Conservation (phyloP, 2,797 vertebrate species). For the Eurystomus glaucurus region DNA sequence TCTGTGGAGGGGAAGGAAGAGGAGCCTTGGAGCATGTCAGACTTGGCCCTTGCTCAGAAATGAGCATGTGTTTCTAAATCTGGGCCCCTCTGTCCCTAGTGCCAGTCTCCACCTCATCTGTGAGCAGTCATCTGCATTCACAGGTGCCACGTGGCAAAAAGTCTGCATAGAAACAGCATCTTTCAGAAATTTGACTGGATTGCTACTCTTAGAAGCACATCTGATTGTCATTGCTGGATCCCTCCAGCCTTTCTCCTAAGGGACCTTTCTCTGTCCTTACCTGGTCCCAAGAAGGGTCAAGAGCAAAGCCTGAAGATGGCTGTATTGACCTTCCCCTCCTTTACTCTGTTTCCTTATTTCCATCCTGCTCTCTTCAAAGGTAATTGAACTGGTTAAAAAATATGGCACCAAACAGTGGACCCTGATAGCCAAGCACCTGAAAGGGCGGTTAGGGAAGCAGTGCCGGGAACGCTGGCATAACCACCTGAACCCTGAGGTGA, state of each 20-base stretch:
- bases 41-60: neutral
- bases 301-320: neutral
- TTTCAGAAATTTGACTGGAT: neutral
- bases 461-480: slow-evolving; percentile 99
- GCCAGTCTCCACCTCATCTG: neutral
- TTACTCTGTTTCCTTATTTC: neutral
- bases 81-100: neutral
- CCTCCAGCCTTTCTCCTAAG: neutral
- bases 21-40: neutral
- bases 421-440: slow-evolving; percentile 95
- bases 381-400: slow-evolving; percentile 95
- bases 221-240: neutral
- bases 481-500: slow-evolving; percentile 97
- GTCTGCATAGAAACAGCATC: neutral
- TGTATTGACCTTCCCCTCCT: neutral
- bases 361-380: slow-evolving; percentile 79
- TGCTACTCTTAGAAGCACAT: neutral
- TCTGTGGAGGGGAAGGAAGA: neutral
- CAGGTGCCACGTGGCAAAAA: neutral
- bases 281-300: neutral
- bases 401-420: slow-evolving; percentile 98
- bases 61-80: neutral
- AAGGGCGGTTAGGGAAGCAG: slow-evolving; percentile 96
- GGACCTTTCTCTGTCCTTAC: neutral
- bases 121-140: neutral